Conservation (phyloP, 2,797 vertebrate genomes). For the Megalops cyprinoides region DNA sequence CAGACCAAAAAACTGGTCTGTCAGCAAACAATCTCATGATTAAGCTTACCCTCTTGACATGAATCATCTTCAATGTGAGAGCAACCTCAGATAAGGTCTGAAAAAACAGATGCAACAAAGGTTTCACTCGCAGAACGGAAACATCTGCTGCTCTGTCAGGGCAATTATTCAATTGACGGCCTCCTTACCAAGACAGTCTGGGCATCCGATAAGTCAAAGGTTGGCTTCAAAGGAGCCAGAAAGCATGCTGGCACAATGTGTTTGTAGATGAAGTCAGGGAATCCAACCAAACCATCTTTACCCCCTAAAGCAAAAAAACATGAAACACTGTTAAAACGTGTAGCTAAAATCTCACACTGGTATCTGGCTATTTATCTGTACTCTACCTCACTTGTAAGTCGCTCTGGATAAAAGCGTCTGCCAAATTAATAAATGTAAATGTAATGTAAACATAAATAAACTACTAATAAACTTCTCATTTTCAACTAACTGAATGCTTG, state of each 20-base stretch:
- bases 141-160: not conserved
- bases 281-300: constrained; percentile 93
- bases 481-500: no score
- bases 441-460: no score
- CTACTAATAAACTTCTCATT: no score
- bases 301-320: constrained; percentile 77
- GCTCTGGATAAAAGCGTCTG: no score
- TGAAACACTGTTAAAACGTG: not conserved
- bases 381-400: no score
- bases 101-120: constrained; percentile 42
- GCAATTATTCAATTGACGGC: no score
- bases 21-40: no score
- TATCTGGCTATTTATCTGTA: no score
- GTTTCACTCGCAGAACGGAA: not conserved
- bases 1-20: no score
- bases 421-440: no score
- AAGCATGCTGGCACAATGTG: constrained; percentile 96
- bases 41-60: constrained; percentile 91
- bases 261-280: constrained; percentile 97
- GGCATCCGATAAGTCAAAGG: constrained; percentile 94
- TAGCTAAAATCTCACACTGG: no score
- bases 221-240: constrained; percentile 93
- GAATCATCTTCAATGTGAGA: constrained; percentile 93
- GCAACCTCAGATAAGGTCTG: constrained; percentile 95
- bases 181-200: constrained; percentile 96